Conservation (phyloP, 2,113 vertebrate genomes). For the Podarcis raffonei region DNA sequence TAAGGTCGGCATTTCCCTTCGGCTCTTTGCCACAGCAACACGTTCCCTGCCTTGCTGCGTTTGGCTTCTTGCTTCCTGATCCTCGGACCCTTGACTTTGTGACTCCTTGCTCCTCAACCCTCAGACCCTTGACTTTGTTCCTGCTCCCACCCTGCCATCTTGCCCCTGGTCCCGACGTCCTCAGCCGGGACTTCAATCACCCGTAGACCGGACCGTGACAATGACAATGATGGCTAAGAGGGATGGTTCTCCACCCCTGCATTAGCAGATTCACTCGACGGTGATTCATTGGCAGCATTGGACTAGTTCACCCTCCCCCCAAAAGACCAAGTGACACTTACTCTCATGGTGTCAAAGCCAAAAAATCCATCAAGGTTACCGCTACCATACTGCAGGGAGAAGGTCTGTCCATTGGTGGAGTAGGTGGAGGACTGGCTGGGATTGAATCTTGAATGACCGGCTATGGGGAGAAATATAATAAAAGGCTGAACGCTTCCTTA, state of each 20-base stretch:
- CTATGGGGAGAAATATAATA: conserved; percentile 39
- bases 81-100: too few relatives aligned
- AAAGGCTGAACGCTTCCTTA: neutral
- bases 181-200: too few relatives aligned
- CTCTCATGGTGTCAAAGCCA: conserved; percentile 72
- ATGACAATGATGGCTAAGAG: too few relatives aligned
- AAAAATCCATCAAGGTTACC: conserved; percentile 69
- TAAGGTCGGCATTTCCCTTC: too few relatives aligned
- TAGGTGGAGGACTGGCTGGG: conserved; percentile 72
- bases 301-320: neutral
- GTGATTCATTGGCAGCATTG: neutral
- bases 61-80: too few relatives aligned
- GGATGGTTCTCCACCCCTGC: too few relatives aligned
- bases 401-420: conserved; percentile 2
- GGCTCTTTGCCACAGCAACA: too few relatives aligned
- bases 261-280: neutral
- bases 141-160: too few relatives aligned
- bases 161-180: too few relatives aligned
- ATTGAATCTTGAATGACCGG: conserved; percentile 66
- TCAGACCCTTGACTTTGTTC: too few relatives aligned
- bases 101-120: too few relatives aligned
- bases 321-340: conserved; percentile 42
- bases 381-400: conserved; percentile 68
- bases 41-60: too few relatives aligned
- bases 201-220: rapidly evolving